Percentiles rank a stretch among this genome's conserved stretches.
phyloP scores from a whole-genome alignment of 2,888 invertebrate species.

The Argyresthia goedartella region DNA sequence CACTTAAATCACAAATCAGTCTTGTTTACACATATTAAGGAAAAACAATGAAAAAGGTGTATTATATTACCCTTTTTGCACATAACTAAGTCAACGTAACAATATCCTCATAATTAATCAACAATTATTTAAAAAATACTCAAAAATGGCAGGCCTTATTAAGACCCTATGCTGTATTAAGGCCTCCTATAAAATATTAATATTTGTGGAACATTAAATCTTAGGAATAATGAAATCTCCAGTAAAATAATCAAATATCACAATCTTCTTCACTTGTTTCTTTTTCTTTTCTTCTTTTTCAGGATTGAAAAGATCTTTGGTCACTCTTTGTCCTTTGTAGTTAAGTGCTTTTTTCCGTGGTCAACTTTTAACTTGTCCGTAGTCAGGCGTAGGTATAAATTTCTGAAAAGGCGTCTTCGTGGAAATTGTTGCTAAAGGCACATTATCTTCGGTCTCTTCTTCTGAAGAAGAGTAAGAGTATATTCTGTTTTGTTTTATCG shows the following conservation, averaged over 20 bases:
- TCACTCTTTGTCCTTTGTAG: conserved; percentile 12
- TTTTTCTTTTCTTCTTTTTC: background rate
- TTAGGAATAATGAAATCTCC: background rate
- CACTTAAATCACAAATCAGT: background rate
- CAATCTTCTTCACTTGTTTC: conserved; percentile 2
- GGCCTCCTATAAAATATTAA: background rate
- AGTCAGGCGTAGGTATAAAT: conserved; percentile 12
- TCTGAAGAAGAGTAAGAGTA: conserved; percentile 5
- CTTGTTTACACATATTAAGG: background rate
- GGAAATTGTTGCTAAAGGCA: conserved; percentile 4
- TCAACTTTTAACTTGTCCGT: conserved; percentile 6
- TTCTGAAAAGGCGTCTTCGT: conserved; percentile 9
- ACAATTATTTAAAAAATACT: background rate
- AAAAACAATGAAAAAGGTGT: background rate
- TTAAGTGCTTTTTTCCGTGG: conserved; percentile 12
- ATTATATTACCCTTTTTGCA: background rate
- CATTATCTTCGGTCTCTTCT: conserved; percentile 2
- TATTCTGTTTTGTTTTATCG: background rate
- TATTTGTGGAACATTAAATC: background rate
- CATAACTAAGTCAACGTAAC: background rate
- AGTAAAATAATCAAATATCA: background rate
- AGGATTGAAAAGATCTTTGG: conserved; percentile 10
- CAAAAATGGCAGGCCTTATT: background rate
- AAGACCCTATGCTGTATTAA: background rate
- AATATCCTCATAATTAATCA: background rate